phyloP scores from a whole-genome alignment of 1,140 invertebrate species.

The Parapsyche elsis region DNA sequence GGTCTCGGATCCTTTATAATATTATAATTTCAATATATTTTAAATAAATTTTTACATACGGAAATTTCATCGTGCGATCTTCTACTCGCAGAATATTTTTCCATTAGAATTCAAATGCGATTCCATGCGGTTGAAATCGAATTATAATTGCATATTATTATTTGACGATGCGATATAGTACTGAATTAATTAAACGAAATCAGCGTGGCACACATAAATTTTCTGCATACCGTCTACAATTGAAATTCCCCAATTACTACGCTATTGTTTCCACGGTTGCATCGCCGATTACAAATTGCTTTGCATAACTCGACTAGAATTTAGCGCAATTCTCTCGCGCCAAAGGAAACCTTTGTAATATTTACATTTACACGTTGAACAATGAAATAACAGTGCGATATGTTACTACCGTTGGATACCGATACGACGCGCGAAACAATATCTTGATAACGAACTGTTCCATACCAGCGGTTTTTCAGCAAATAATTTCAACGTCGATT shows the following conservation, averaged over 20 bases:
- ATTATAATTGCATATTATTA: too few relatives aligned
- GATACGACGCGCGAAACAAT: too few relatives aligned
- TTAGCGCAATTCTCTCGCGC: background rate
- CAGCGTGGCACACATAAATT: background rate
- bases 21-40: background rate
- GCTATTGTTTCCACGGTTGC: conserved; percentile 1
- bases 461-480: too few relatives aligned
- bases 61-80: background rate
- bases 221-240: conserved; percentile 21
- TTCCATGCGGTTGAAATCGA: too few relatives aligned
- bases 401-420: too few relatives aligned
- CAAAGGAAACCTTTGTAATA: too few relatives aligned
- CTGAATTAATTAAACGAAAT: conserved; percentile 18
- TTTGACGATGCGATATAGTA: background rate
- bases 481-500: too few relatives aligned
- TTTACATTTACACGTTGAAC: too few relatives aligned
- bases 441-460: too few relatives aligned
- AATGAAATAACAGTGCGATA: too few relatives aligned
- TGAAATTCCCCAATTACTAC: conserved; percentile 13
- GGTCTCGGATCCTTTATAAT: background rate
- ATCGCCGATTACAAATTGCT: conserved; percentile 30
- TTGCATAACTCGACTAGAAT: conserved; percentile 12
- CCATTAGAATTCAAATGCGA: too few relatives aligned
- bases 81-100: too few relatives aligned
- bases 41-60: background rate